Base-by-base conservation (phyloP, 92 coral and sea anemone genomes). In the Umimayanthus kanabou region DNA sequence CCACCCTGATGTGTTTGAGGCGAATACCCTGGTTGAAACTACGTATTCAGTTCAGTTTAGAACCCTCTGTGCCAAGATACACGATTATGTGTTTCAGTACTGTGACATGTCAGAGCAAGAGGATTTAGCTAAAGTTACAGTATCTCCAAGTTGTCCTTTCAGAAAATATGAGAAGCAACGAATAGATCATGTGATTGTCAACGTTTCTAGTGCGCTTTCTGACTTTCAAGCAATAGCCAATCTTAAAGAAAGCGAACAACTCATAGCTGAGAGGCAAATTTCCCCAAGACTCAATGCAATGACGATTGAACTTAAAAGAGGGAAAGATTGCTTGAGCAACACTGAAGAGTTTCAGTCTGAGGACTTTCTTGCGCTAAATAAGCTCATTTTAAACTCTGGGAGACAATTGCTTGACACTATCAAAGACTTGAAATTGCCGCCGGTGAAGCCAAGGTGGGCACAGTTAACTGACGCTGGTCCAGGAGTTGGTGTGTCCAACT, bases 31-130 rank as follows among this genome's bases (percentile, higher is more conserved):
- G 80, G 88, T 70, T 30, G 3, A 75, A 70, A 45, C 80, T 40
- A 18, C 61, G 37, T 85, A 85, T 79, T 70, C 33, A 23, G 15
- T 22, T 4, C 66, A 26, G 25, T 69, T 70, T 72, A 45, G 47
- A 39, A 20, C 89, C 50, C 82, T 86, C 2, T 86, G 77, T 29
- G 77, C 77, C 77, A 33, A 73, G 77, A 5, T 73, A 3, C 42
- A 73, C 15, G 85, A 53, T 53, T 58, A 18, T 13, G 26, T 45
- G 9, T 80, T 55, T 53, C 58, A 55, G 18, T 80, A 25, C 73
- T 30, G 85, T 67, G 85, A 80, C 72, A 80, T 80, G 85, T 55
- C 85, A 25, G 85, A 80, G 26, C 55, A 20, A 37, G 71, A 53
- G 33, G 39, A 47, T 8, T 25, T 80, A 9, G 73, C 79, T 69